These are phyloP conservation scores for Syngnathus floridae DNA, from an alignment of 2,113 vertebrate genomes.

Conservation along the genomic window DNA sequence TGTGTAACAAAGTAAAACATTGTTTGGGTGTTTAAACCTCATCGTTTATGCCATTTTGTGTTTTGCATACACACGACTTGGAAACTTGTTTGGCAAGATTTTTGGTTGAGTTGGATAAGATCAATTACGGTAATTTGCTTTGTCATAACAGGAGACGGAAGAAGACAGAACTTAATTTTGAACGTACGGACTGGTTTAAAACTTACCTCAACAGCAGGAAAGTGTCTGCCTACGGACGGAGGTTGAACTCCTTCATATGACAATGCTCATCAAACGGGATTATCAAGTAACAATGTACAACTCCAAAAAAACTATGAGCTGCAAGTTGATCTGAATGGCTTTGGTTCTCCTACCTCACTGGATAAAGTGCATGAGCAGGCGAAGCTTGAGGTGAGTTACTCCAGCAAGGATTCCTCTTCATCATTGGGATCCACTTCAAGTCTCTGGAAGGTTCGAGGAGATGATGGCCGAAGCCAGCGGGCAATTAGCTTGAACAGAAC, in stretches of 20 bases:
- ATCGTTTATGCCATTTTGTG: neutral
- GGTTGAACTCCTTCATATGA: neutral
- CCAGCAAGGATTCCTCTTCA: slow-evolving; percentile 74
- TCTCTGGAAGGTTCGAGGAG: slow-evolving; percentile 69
- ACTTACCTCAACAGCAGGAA: neutral
- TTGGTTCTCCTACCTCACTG: neutral
- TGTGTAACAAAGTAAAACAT: neutral
- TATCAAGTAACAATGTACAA: neutral
- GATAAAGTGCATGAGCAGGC: slow-evolving; percentile 25
- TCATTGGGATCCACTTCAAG: slow-evolving; percentile 78
- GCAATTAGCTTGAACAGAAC: slow-evolving; percentile 72
- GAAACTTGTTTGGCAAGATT: neutral
- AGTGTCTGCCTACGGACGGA: neutral
- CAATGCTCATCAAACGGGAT: neutral
- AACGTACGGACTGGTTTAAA: neutral
- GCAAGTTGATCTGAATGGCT: neutral
- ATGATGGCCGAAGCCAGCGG: slow-evolving; percentile 24
- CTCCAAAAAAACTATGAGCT: neutral
- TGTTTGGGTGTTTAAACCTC: neutral
- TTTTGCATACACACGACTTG: neutral
- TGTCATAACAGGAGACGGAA: neutral
- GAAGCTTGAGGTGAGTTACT: slow-evolving; percentile 38
- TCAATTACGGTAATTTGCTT: neutral
- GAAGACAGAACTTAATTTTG: neutral
- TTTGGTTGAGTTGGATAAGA: neutral